Evolutionary conservation across 2,797 vertebrate genomes (phyloP).

Genomic region (Pitangus sulphuratus): DNA sequence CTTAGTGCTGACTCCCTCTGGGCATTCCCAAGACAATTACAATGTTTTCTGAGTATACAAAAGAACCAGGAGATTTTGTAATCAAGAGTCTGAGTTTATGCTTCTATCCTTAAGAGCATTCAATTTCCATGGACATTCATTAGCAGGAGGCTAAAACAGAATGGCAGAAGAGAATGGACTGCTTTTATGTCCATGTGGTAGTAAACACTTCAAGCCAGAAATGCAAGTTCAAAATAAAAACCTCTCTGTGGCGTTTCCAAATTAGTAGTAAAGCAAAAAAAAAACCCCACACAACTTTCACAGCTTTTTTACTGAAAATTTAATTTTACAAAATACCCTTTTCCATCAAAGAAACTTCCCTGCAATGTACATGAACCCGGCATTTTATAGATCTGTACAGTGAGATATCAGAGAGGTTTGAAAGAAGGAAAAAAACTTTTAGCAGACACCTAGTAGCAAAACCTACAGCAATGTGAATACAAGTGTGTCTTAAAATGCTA

Average conservation of each 20-base stretch:
- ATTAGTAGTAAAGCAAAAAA: constrained; percentile 46
- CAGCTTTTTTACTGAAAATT: constrained; percentile 79
- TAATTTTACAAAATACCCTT: constrained; percentile 81
- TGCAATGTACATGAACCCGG: constrained; percentile 52
- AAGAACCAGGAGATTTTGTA: constrained; percentile 59
- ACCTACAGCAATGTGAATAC: constrained; percentile 68
- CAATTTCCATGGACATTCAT: constrained; percentile 47
- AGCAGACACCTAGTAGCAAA: constrained; percentile 72
- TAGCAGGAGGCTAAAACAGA: constrained; percentile 20
- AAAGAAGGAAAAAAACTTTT: constrained; percentile 60
- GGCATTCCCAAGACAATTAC: constrained; percentile 60
- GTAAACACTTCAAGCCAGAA: constrained; percentile 3
- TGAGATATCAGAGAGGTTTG: constrained; percentile 61
- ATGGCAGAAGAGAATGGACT: constrained; percentile 20
- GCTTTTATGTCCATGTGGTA: constrained; percentile 26
- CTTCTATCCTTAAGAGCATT: constrained; percentile 49
- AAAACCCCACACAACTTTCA: constrained; percentile 34
- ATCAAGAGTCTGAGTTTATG: constrained; percentile 46
- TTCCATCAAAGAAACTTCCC: constrained; percentile 74
- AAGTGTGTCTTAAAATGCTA: constrained; percentile 72
- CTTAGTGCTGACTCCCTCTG: constrained; percentile 46
- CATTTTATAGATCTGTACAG: constrained; percentile 64
- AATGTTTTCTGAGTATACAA: constrained; percentile 50
- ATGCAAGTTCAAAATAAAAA: constrained; percentile 23
- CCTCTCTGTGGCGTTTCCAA: constrained; percentile 9